These are phyloP conservation scores for Apogon hyalosoma DNA, from an alignment of 2,797 vertebrate species.

Conservation along the genomic window DNA sequence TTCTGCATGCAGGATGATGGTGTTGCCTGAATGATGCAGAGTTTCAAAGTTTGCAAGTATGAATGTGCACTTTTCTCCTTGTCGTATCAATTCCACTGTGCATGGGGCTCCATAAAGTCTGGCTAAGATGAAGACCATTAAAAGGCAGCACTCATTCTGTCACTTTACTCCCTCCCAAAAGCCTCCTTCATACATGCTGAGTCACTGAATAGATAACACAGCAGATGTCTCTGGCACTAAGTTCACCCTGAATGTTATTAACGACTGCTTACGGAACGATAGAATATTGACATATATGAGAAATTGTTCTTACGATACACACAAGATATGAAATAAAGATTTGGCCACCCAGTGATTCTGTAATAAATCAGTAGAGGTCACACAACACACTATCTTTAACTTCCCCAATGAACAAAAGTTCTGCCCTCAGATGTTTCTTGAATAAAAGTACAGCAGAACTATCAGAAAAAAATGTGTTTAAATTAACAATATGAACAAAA, in stretches of 20 bases:
- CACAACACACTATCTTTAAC: constrained; percentile 12
- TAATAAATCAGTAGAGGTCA: constrained; percentile 35
- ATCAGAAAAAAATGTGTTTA: too few species aligned
- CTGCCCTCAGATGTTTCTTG: too few species aligned
- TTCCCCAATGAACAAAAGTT: not conserved
- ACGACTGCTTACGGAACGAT: constrained; percentile 24
- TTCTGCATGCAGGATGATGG: constrained; percentile 3
- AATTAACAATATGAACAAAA: too few species aligned
- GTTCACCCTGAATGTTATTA: constrained; percentile 53
- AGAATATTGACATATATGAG: constrained; percentile 23
- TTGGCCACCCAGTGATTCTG: not conserved
- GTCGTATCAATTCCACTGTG: constrained; percentile 11
- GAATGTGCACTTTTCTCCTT: constrained; percentile 34
- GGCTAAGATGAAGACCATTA: constrained; percentile 50
- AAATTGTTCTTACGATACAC: constrained; percentile 12
- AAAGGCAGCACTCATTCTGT: constrained; percentile 57
- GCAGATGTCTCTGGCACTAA: constrained; percentile 60
- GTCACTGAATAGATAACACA: constrained; percentile 63
- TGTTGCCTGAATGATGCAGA: constrained; percentile 8
- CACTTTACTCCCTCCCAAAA: constrained; percentile 22
- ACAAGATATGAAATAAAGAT: not conserved
- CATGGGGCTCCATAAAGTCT: constrained; percentile 40
- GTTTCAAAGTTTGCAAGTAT: constrained; percentile 24
- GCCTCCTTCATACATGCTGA: constrained; percentile 61
- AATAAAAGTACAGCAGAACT: too few species aligned